Evolutionary conservation across 2,797 vertebrate genomes (phyloP).

Genomic region (Delichon dasypus): DNA sequence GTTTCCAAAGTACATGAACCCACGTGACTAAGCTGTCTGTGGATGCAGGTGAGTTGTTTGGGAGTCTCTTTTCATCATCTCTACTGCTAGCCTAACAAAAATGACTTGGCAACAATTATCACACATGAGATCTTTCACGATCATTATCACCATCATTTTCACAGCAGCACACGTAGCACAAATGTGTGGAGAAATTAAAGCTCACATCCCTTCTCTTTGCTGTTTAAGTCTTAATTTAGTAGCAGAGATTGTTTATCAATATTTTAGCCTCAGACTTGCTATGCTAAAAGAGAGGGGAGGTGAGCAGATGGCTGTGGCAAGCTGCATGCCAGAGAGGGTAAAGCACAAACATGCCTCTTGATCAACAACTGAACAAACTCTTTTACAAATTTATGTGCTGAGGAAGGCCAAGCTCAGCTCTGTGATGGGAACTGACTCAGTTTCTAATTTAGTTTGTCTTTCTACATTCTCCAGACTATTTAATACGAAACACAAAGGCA

Average conservation of each 20-base stretch:
- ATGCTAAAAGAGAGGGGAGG: background rate
- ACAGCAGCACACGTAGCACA: fast-evolving
- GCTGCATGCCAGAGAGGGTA: background rate
- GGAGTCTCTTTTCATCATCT: background rate
- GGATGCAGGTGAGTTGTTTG: background rate
- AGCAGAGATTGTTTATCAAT: slow-evolving; percentile 24
- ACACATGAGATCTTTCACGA: background rate
- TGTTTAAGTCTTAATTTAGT: background rate
- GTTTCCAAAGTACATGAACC: background rate
- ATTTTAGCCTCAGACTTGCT: slow-evolving; percentile 23
- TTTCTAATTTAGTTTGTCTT: background rate
- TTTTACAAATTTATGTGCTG: background rate
- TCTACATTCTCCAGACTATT: background rate
- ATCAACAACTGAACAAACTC: background rate
- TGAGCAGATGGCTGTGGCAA: slow-evolving; percentile 1
- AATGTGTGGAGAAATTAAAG: background rate
- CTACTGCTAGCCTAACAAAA: background rate
- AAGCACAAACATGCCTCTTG: background rate
- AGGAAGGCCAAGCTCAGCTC: background rate
- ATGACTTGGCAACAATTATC: background rate
- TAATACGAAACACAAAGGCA: background rate
- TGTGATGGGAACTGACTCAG: background rate
- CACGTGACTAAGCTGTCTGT: background rate
- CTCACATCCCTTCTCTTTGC: background rate
- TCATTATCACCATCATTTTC: background rate